Conservation (phyloP, 2,888 invertebrate genomes). For the Drosophila monieri region DNA sequence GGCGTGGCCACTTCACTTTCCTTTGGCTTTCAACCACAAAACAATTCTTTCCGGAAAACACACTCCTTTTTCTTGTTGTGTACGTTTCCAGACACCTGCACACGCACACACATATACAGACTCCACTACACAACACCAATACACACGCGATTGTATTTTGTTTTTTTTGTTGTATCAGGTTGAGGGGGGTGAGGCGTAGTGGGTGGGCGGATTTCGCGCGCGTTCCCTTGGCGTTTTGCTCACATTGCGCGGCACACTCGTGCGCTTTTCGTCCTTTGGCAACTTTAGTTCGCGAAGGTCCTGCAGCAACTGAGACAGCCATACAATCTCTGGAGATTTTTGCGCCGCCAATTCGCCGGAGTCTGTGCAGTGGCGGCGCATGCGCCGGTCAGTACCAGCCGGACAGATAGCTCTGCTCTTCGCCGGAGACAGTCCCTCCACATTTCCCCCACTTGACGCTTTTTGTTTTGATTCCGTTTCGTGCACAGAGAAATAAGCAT, state of each 20-base stretch:
- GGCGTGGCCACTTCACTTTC: constrained; percentile 45
- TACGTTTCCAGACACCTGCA: constrained; percentile 34
- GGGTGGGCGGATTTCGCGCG: constrained; percentile 65
- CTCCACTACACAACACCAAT: constrained; percentile 15
- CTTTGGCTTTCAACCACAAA: constrained; percentile 6
- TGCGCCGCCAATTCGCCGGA: constrained; percentile 64
- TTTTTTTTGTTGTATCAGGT: neutral
- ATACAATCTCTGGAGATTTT: constrained; percentile 52
- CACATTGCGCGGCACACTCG: constrained; percentile 51
- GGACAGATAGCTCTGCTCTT: constrained; percentile 33
- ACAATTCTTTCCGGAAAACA: constrained; percentile 1
- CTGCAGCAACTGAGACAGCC: constrained; percentile 60
- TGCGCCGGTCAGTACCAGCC: constrained; percentile 43
- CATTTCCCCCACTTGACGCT: constrained; percentile 38
- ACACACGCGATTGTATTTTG: neutral
- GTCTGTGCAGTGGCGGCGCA: constrained; percentile 59
- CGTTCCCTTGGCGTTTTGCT: constrained; percentile 51
- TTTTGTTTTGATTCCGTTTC: constrained; percentile 73
- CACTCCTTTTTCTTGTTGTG: no score
- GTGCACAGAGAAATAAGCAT: constrained; percentile 28
- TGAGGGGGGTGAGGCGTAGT: constrained; percentile 32
- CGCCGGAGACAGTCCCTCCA: constrained; percentile 31
- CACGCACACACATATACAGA: constrained; percentile 1
- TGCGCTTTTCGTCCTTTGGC: constrained; percentile 44
- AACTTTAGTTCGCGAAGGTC: constrained; percentile 76